Percentiles rank a stretch among this genome's conserved stretches.
These are phyloP conservation scores for Sebastiscus albofasciatus DNA, from an alignment of 2,797 vertebrate species.

Conservation along the genomic window DNA sequence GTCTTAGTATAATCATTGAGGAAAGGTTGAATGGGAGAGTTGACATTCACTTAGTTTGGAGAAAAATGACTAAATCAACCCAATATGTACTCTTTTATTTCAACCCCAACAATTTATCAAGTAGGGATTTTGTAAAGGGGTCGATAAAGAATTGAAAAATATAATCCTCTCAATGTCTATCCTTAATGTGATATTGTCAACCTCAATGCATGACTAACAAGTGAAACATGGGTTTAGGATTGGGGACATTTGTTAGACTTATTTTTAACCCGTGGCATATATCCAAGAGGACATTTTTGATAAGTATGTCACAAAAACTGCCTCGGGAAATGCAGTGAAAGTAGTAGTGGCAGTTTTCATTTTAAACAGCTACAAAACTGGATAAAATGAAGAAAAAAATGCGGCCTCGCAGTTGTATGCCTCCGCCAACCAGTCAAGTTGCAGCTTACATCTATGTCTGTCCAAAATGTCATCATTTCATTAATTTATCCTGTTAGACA, in stretches of 20 bases:
- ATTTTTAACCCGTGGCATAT: conserved; percentile 54
- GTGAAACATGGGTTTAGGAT: conserved; percentile 23
- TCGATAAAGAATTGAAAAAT: not conserved
- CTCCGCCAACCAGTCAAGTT: too few species aligned
- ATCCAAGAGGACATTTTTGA: conserved; percentile 38
- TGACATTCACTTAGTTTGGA: not conserved
- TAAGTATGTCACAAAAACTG: conserved; percentile 52
- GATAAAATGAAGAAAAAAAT: not conserved
- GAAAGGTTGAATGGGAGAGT: not conserved
- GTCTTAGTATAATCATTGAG: not conserved
- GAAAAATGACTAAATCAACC: not conserved
- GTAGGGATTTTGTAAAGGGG: not conserved
- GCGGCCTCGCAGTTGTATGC: too few species aligned
- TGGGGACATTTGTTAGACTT: conserved; percentile 36
- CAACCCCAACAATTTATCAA: not conserved
- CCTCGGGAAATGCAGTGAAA: conserved; percentile 8
- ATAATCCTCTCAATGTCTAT: not conserved
- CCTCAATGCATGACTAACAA: not conserved
- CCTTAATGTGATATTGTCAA: not conserved
- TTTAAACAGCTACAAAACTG: conserved; percentile 14
- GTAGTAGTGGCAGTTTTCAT: conserved; percentile 24
- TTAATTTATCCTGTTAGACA: not conserved
- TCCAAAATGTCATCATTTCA: not conserved
- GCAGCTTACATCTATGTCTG: fast-evolving
- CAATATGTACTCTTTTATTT: not conserved